Percentiles rank a stretch among this genome's conserved stretches.
Evolutionary conservation across 2,113 vertebrate genomes (phyloP).

Genomic region (Pontoporia blainvillei): DNA sequence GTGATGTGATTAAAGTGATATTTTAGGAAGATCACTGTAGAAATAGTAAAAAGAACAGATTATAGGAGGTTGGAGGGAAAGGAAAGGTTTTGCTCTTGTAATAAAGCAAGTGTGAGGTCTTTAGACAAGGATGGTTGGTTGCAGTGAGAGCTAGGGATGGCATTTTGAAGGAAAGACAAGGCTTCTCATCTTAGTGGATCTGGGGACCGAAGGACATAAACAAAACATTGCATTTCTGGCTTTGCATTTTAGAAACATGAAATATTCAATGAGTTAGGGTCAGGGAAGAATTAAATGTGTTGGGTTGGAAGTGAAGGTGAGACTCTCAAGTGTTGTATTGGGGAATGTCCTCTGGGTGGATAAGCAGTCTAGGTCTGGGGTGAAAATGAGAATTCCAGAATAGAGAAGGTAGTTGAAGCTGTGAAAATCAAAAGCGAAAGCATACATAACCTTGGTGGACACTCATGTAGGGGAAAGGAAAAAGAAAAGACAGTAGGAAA

Average conservation of each 20-base stretch:
- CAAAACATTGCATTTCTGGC: not conserved
- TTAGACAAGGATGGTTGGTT: not conserved
- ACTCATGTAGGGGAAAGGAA: not conserved
- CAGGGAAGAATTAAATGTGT: not conserved
- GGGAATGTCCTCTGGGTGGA: not conserved
- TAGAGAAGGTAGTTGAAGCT: not conserved
- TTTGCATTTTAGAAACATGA: not conserved
- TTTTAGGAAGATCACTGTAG: not conserved
- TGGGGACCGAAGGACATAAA: not conserved
- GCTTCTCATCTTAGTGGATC: not conserved
- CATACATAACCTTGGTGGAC: not conserved
- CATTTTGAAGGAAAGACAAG: not conserved
- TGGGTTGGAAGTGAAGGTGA: not conserved
- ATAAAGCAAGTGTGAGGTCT: not conserved
- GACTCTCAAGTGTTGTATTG: not conserved
- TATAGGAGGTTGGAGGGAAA: not conserved
- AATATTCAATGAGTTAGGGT: not conserved
- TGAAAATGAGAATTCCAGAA: not conserved
- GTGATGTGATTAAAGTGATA: not conserved
- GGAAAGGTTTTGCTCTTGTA: not conserved
- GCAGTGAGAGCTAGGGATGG: not conserved
- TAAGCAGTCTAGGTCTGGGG: not conserved
- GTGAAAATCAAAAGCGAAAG: not conserved
- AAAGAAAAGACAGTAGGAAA: not conserved
- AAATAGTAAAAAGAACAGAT: not conserved